Percentiles rank a stretch among this genome's conserved stretches.
Conservation (phyloP, 1,140 invertebrate species). For the Plectrocnemia conspersa region DNA sequence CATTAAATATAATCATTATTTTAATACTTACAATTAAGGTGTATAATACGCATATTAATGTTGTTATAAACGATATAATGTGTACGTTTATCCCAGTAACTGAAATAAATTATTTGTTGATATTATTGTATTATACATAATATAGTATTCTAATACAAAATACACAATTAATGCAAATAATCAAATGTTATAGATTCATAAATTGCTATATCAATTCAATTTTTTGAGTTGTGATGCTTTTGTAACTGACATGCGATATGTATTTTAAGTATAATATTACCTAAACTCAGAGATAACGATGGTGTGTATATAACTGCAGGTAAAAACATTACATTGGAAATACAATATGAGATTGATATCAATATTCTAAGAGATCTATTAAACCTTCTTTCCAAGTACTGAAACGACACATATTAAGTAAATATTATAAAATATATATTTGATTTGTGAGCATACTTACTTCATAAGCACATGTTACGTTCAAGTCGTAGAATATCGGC, state of each 20-base stretch:
- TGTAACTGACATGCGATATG: neutral
- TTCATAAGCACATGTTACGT: conserved; percentile 80
- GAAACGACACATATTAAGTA: conserved; percentile 25
- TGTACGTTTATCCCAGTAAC: conserved; percentile 72
- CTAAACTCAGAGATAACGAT: conserved; percentile 73
- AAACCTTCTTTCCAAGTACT: conserved; percentile 72
- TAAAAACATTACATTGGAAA: conserved; percentile 64
- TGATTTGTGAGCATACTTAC: conserved; percentile 46
- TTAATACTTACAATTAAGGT: conserved; percentile 65
- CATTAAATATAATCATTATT: no score
- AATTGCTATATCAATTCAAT: conserved; percentile 7
- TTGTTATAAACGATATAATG: conserved; percentile 67
- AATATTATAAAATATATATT: neutral
- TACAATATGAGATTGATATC: conserved; percentile 51
- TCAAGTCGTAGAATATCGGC: conserved; percentile 77
- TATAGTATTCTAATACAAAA: no score
- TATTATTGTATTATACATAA: no score
- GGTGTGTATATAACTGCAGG: conserved; percentile 80
- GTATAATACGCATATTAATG: conserved; percentile 77
- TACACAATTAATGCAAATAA: no score
- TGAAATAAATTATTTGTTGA: no score
- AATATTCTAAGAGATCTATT: conserved; percentile 58
- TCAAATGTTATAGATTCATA: neutral
- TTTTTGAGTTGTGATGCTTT: no score
- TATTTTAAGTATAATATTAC: conserved; percentile 41